Percentiles rank a stretch among this genome's conserved stretches.
Conservation (phyloP, 2,797 vertebrate genomes). For the Hypotaenidia okinawae region DNA sequence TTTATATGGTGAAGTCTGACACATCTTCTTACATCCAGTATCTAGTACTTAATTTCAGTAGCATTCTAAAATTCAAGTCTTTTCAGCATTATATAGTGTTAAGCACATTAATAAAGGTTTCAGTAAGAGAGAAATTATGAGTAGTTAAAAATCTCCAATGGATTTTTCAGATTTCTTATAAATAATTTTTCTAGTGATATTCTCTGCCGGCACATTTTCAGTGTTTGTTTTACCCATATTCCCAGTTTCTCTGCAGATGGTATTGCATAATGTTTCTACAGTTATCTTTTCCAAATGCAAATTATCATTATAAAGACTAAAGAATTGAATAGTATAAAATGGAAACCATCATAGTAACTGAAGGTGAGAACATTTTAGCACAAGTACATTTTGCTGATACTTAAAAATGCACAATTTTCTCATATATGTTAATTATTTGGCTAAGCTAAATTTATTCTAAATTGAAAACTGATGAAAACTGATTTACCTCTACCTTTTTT, state of each 20-base stretch:
- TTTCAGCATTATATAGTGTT: background rate
- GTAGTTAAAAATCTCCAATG: background rate
- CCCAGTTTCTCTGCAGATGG: background rate
- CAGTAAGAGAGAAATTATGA: background rate
- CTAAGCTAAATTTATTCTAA: constrained; percentile 7
- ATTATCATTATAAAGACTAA: background rate
- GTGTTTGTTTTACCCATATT: background rate
- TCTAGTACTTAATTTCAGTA: background rate
- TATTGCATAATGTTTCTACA: background rate
- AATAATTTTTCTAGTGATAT: background rate
- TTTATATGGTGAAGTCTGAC: background rate
- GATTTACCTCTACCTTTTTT: background rate
- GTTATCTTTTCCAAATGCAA: background rate
- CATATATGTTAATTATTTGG: background rate
- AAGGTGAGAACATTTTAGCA: background rate
- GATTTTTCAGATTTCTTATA: background rate
- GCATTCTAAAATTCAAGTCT: background rate
- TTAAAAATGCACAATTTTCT: background rate
- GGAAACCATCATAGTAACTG: background rate
- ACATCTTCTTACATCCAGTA: background rate
- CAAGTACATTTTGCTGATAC: background rate
- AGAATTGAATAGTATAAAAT: background rate
- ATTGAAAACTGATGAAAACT: background rate
- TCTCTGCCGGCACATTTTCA: background rate
- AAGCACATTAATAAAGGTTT: background rate